These are phyloP conservation scores for Clostera curtula DNA, from an alignment of 2,888 invertebrate genomes.

Conservation along the genomic window DNA sequence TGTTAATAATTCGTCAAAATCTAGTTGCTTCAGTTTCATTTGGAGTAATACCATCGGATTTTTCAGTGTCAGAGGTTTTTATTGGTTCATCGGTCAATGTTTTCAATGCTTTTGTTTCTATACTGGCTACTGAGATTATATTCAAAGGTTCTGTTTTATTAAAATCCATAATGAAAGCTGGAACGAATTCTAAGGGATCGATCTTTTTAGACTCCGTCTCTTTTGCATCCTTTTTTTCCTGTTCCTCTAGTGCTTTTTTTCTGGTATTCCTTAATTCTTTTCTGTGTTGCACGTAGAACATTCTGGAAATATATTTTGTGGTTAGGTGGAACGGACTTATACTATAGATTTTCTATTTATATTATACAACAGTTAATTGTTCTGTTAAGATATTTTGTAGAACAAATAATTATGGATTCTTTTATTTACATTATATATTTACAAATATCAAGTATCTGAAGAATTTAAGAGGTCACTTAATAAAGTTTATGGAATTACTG, in stretches of 20 bases:
- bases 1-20: no score
- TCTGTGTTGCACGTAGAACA: conserved; percentile 46
- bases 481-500: no score
- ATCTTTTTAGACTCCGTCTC: conserved; percentile 30
- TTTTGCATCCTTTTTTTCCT: conserved; percentile 35
- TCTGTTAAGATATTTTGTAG: no score
- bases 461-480: no score
- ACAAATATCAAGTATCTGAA: no score
- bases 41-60: conserved; percentile 14
- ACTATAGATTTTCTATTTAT: no score
- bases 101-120: conserved; percentile 1
- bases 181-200: conserved; percentile 19
- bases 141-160: conserved; percentile 10
- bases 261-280: conserved; percentile 33
- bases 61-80: conserved; percentile 5
- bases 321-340: background rate
- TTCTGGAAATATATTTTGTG: conserved; percentile 29
- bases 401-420: no score
- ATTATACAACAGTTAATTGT: no score
- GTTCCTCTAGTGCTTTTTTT: conserved; percentile 46
- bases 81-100: no score
- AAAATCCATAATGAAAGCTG: conserved; percentile 6
- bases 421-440: no score
- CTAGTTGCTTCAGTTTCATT: no score
- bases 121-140: conserved; percentile 6